A percentile compares a stretch with the other conserved stretches of the same genome.
Evolutionary conservation across 2,113 vertebrate genomes (phyloP).

Genomic region (Sclerurus mexicanus): DNA sequence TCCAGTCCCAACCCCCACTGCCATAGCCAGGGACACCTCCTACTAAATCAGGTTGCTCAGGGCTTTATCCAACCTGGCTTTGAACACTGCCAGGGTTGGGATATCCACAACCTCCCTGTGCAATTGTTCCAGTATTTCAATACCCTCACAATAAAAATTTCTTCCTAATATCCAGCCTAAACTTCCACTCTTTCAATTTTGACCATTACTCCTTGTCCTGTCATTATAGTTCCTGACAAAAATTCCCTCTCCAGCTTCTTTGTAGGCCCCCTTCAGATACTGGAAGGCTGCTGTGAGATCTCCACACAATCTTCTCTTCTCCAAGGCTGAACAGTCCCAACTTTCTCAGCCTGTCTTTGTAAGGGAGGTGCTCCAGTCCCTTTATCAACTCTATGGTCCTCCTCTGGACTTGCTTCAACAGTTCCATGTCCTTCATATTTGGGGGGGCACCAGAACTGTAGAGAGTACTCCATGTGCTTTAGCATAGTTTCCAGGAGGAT

Average conservation of each 20-base stretch:
- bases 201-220: background rate
- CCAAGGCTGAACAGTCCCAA: background rate
- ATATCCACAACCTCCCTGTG: background rate
- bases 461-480: background rate
- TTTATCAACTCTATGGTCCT: background rate
- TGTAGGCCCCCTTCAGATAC: background rate
- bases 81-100: background rate
- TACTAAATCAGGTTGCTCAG: background rate
- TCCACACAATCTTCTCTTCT: background rate
- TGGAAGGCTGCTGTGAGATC: background rate
- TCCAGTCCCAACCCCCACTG: background rate
- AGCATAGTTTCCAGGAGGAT: background rate
- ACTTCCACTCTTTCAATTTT: background rate
- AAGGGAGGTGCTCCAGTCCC: background rate
- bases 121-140: background rate
- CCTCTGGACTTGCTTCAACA: background rate
- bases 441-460: background rate
- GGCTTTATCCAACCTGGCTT: background rate
- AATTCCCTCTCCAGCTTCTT: background rate
- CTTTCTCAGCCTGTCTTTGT: background rate
- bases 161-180: background rate
- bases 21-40: background rate
- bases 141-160: background rate
- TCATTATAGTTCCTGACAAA: background rate
- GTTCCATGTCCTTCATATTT: background rate